phyloP scores from a whole-genome alignment of 2,888 invertebrate species.

The Clepsis dumicolana region DNA sequence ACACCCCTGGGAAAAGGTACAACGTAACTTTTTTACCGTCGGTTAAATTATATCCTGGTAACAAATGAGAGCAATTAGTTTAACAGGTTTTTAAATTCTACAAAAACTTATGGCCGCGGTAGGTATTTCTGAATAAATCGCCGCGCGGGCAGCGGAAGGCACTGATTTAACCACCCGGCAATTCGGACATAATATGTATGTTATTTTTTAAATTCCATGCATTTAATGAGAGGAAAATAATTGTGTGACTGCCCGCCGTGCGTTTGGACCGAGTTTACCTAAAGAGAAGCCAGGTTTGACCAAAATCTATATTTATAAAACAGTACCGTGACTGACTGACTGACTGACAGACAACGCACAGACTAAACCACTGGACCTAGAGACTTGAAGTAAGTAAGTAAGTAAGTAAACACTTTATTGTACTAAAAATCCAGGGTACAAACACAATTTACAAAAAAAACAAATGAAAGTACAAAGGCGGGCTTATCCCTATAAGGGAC shows the following conservation, averaged over 20 bases:
- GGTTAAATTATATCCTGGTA: not conserved
- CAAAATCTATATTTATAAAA: no score
- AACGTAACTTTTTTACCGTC: no score
- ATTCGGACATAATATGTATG: constrained; percentile 19
- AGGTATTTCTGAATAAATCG: constrained; percentile 38
- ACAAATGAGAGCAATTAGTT: constrained; percentile 33
- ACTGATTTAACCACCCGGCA: constrained; percentile 31
- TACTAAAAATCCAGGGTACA: no score
- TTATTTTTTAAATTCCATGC: constrained; percentile 18
- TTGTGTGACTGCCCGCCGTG: constrained; percentile 7
- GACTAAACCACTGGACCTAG: no score
- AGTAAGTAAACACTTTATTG: no score
- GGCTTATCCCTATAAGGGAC: no score
- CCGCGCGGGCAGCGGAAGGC: constrained; percentile 19
- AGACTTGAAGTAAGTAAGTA: no score
- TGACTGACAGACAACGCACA: no score
- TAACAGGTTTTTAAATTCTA: constrained; percentile 37
- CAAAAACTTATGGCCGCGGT: constrained; percentile 28
- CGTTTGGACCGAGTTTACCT: not conserved
- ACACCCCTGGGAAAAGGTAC: no score
- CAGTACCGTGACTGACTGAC: no score
- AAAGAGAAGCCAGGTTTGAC: not conserved
- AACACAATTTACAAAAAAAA: no score
- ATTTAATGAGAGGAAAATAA: constrained; percentile 19
- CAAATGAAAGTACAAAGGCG: no score